Conservation (phyloP, 2,888 invertebrate genomes). For the Sminthurinus aureus region DNA sequence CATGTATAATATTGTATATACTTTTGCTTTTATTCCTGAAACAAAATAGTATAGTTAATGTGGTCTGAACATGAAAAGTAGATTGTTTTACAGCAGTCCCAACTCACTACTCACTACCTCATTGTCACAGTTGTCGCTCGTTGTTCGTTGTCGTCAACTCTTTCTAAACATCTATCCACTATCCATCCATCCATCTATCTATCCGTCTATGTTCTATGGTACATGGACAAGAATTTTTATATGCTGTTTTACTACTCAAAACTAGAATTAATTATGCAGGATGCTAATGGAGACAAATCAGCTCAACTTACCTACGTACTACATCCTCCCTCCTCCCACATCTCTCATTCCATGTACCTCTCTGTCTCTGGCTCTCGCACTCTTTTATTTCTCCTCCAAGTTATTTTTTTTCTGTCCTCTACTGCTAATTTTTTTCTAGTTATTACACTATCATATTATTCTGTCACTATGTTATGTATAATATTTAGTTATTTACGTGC, state of each 20-base stretch:
- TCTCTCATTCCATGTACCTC: not conserved
- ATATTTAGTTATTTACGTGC: no score
- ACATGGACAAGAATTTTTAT: constrained; percentile 2
- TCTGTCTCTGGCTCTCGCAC: not conserved
- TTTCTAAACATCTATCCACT: not conserved
- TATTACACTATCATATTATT: no score
- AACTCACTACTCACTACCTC: not conserved
- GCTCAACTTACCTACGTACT: not conserved
- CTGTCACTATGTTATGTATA: no score
- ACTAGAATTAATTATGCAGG: not conserved
- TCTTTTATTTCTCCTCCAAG: not conserved
- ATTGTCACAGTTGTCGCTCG: no score
- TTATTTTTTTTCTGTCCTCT: not conserved
- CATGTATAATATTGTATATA: not conserved
- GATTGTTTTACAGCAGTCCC: not conserved
- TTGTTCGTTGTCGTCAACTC: not conserved
- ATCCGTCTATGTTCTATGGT: not conserved
- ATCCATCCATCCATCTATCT: no score
- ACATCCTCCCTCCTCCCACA: not conserved
- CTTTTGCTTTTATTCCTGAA: not conserved
- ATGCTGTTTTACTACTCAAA: not conserved
- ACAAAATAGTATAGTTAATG: not conserved
- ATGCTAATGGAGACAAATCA: constrained; percentile 14
- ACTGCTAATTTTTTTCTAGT: not conserved
- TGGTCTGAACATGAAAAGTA: constrained; percentile 11